Base-by-base conservation (phyloP, 2,888 invertebrate genomes). In the Zaprionus lineosus region DNA sequence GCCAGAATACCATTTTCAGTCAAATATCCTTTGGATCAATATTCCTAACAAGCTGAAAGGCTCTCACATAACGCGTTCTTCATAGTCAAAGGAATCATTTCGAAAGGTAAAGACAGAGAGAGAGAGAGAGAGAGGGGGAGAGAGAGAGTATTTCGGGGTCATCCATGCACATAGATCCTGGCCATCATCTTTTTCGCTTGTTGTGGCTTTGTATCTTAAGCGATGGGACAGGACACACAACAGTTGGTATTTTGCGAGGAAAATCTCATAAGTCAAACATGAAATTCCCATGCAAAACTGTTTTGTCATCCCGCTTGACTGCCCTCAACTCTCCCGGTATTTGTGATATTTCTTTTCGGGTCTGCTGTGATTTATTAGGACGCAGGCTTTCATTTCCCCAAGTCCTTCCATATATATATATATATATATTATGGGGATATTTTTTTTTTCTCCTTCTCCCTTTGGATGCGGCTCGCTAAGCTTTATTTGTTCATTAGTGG, bases 241-340 rank as follows among this genome's bases (percentile, higher is more conserved):
- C 29, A 44, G 33, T 28, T 44, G 74, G 81, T 67, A 84, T 76
- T 82, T 82, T 77, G 48, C 78, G 74, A 61, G 50, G 84, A 63
- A 71, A 78, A 85, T 85, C 84, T 78, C 67, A 83, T 78, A 85
- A 78, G 77, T 78, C 77, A 85, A 79, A 85, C 75, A 74, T 83
- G 72, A 70, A 59, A 78, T 71, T 85, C 36, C 43, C 48, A 56
- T 62, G 64, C 57, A 73, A 81, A 77, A 70, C 60, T 83, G 79
- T 78, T 74, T 78, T 82, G 82, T 82, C 83, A 82, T 84, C 14
- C 18, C 39, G 37, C 24, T 21, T 2, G 44, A 7, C 41, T 40
- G 57, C 53, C 56, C 74, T 74, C 51, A 61, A 51, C 58, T 51
- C 9, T 24, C 50, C 41, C 53, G 60, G 65, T 69, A 78, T 77